Conservation (phyloP, 2,797 vertebrate genomes). For the Phalloptychus januarius region DNA sequence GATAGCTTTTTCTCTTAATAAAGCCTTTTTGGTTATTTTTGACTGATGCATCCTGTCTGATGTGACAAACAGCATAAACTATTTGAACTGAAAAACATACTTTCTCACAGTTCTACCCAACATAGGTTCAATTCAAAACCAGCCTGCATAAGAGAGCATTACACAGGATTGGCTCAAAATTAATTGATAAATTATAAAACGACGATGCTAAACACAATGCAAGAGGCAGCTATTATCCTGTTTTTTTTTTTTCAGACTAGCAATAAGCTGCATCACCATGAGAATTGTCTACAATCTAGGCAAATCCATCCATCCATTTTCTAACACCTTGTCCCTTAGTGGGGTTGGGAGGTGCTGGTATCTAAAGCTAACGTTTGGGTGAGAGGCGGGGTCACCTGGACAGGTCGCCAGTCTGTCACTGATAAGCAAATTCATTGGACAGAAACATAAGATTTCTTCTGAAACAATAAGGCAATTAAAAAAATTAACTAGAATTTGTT, state of each 20-base stretch:
- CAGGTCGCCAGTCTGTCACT: no score
- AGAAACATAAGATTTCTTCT: not conserved
- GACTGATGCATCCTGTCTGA: no score
- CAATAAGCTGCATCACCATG: not conserved
- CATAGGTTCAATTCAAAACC: not conserved
- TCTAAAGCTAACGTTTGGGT: no score
- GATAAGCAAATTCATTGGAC: slow-evolving; percentile 20
- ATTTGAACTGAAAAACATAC: not conserved
- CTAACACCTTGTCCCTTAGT: no score
- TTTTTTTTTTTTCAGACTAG: slow-evolving; percentile 19
- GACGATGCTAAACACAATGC: slow-evolving; percentile 18
- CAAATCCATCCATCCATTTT: no score
- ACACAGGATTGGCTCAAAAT: slow-evolving; percentile 36
- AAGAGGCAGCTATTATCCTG: slow-evolving; percentile 13
- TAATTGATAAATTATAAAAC: slow-evolving; percentile 35
- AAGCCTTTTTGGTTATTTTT: not conserved
- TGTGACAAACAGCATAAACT: not conserved
- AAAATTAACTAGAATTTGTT: slow-evolving; percentile 27
- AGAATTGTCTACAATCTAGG: slow-evolving; percentile 34
- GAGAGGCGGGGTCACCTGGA: no score
- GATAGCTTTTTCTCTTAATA: not conserved
- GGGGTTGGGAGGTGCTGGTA: no score
- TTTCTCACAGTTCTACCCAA: not conserved
- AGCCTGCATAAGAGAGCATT: slow-evolving; percentile 7
- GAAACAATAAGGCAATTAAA: slow-evolving; percentile 45